phyloP scores from a whole-genome alignment of 2,113 vertebrate genomes.

The Marmota flaviventris region DNA sequence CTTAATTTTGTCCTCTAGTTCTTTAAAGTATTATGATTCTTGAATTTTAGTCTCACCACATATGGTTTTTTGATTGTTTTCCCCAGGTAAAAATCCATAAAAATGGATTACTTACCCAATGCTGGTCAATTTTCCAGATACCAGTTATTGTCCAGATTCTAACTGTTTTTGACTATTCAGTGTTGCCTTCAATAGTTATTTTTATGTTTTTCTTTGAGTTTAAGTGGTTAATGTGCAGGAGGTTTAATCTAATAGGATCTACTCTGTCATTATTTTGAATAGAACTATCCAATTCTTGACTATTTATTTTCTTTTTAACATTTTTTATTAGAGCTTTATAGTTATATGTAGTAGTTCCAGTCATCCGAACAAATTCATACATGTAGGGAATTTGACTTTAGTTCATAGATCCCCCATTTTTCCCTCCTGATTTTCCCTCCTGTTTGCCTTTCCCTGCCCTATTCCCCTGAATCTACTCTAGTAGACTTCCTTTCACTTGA shows the following conservation, averaged over 20 bases:
- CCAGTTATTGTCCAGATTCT: neutral
- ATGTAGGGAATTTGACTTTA: too few relatives aligned
- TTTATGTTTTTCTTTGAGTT: conserved; percentile 7
- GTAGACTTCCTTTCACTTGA: too few relatives aligned
- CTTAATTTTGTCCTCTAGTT: neutral
- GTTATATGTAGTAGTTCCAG: too few relatives aligned
- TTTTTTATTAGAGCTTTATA: too few relatives aligned
- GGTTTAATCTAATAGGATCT: neutral
- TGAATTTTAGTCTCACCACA: neutral
- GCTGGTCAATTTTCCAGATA: neutral
- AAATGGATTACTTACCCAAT: neutral
- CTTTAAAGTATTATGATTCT: neutral
- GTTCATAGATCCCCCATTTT: neutral
- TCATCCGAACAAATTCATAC: too few relatives aligned
- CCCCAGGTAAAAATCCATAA: neutral
- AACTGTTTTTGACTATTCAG: neutral
- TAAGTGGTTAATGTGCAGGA: neutral
- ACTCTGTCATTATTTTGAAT: neutral
- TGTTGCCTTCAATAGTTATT: neutral
- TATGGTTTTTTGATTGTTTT: neutral
- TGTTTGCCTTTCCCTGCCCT: too few relatives aligned
- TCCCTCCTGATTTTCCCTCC: neutral
- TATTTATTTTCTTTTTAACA: neutral
- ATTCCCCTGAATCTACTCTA: too few relatives aligned
- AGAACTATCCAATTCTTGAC: neutral